phyloP scores from a whole-genome alignment of 2,888 invertebrate species.

The Epirrhoe tristata region DNA sequence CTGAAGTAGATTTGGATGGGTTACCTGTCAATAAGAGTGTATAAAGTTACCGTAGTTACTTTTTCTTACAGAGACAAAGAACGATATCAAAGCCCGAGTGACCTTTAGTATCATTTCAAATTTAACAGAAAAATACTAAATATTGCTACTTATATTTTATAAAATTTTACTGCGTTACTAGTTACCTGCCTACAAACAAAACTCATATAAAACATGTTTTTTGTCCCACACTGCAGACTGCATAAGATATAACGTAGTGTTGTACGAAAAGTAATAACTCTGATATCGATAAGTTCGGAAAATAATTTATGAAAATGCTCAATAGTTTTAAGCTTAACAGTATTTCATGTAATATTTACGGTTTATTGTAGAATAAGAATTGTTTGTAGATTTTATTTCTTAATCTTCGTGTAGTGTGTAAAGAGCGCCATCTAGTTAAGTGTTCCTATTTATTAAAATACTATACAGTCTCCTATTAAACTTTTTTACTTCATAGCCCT shows the following conservation, averaged over 20 bases:
- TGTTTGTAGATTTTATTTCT: constrained; percentile 2
- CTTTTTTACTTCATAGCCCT: background rate
- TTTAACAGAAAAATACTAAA: too few species aligned
- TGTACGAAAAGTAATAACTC: background rate
- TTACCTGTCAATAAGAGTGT: constrained; percentile 81
- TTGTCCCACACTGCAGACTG: too few species aligned
- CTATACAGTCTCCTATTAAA: background rate
- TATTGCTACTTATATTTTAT: too few species aligned
- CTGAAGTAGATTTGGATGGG: constrained; percentile 91
- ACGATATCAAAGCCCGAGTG: background rate
- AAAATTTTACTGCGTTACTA: too few species aligned
- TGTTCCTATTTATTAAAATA: constrained; percentile 35
- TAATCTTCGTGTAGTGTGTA: constrained; percentile 18
- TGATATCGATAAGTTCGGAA: constrained; percentile 1
- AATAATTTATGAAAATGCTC: constrained; percentile 11
- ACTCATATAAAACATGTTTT: too few species aligned
- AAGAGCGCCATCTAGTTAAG: constrained; percentile 43
- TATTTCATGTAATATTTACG: constrained; percentile 24
- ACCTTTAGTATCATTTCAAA: too few species aligned
- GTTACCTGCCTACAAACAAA: too few species aligned
- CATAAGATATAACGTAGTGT: too few species aligned
- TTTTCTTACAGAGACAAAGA: background rate
- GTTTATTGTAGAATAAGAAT: background rate
- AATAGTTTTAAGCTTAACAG: constrained; percentile 27
- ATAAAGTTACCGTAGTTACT: constrained; percentile 19